Evolutionary conservation across 2,797 vertebrate species (phyloP), one percentile per base, ranked within the genome.

Genomic region (Poecilia wingei): DNA sequence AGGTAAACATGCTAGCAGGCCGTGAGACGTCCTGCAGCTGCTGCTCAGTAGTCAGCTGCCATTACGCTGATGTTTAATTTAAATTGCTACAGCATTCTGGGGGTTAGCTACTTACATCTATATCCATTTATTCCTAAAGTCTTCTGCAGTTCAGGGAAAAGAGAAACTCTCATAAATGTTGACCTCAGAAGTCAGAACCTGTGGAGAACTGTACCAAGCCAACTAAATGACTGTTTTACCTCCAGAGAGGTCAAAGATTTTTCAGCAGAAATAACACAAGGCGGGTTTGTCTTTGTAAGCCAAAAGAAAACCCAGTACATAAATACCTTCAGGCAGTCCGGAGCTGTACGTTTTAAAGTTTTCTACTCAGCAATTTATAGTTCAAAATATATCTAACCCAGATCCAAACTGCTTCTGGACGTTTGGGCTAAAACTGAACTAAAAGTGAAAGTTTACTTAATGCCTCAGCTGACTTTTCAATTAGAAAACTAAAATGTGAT

Each of bases 1-100:
- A 70, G 72, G 87, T 86, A 88, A 91, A 88, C 87, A 87, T 79
- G 76, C 74, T 18, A 79, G 75, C 57, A 20, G 80, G 64, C 79
- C 74, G 74, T 82, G 74, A 86, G 88, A 83, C 81, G 61, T 79
- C 64, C 77, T 43, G 82, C 88, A 91, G 89, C 82, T 90, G 80
- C 84, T 72, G 74, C 66, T 88, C 73, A 14, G 31, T 1, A 68
- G 73, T 59, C 61, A 64, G 82, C 80, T 51, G 76, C 43, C 31
- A 0, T 76, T 74, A 22, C n/a, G 16, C 25, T 77, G 41, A 76
- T 53, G 22, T 79, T 59, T 77, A 69, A 76, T 59, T 66, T 72
- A 69, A 69, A 25, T 18, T 69, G 13, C 75, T 74, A 49, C 72
- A 70, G n/a, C 41, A 57, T 16, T 51, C 20, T 33, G 2, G 2